Evolutionary conservation across 2,888 invertebrate genomes (phyloP).

Genomic region (Dicycla oo): DNA sequence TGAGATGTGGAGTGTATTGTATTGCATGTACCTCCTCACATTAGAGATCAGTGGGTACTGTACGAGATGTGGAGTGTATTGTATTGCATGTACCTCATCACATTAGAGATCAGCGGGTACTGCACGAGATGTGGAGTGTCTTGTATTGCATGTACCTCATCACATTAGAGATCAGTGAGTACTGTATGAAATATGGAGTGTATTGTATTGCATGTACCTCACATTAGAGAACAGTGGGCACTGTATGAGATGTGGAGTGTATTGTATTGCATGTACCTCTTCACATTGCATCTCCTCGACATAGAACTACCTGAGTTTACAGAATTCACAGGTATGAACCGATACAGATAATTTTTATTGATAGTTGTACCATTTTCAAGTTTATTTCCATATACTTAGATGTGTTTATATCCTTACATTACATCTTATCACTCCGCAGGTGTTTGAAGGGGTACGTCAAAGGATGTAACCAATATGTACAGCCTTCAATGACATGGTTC

Average conservation of each 20-base stretch:
- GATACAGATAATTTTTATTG: background rate
- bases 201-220: no score
- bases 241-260: background rate
- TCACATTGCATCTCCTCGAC: no score
- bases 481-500: background rate
- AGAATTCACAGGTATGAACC: background rate
- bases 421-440: background rate
- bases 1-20: background rate
- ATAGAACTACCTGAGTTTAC: background rate
- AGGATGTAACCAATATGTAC: background rate
- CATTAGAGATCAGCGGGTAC: no score
- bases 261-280: no score
- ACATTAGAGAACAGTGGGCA: no score
- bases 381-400: no score
- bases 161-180: no score
- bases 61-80: background rate
- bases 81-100: no score
- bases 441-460: background rate
- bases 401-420: background rate
- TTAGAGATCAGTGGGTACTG: no score
- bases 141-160: no score
- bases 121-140: background rate
- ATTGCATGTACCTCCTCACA: no score
- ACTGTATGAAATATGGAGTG: background rate
- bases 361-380: background rate